Evolutionary conservation across 2,888 invertebrate genomes (phyloP), one percentile per base, ranked within the genome.

Genomic region (Dorcus hopei): DNA sequence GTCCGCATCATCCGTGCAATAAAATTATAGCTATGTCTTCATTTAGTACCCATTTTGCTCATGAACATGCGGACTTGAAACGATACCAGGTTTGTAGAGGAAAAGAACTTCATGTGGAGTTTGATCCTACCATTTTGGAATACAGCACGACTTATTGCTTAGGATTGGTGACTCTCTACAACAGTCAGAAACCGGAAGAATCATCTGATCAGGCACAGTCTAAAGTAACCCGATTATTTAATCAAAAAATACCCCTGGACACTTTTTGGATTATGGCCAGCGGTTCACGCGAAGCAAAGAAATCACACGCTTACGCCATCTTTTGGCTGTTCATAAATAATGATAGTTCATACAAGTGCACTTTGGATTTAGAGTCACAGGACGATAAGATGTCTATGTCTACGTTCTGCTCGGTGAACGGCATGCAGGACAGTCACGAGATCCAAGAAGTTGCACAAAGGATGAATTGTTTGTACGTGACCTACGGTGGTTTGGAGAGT

Each of bases 221-320:
- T 4, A 70, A 68, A 47, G 71, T 74, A 0, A 72, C 70, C 56
- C 65, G 64, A 38, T 70, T 68, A 58, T 70, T 75, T 39, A 67
- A 63, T 14, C 70, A 71, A 49, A 69, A 68, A 53, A 59, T 74
- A 4, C 73, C 74, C 1, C 49, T 73, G 8, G 70, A 69, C 52
- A 74, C 74, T 2, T 76, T 77, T 61, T 78, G 77, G 77, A 58
- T 78, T 38, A 76, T 78, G 77, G 72, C 70, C 23, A 74, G 69
- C 23, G 75, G 73, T 11, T 74, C 76, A 2, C 41, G 52, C 6
- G 70, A 72, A 52, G 61, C 61, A 38, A 66, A 64, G 40, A 56
- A 67, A 47, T 57, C 58, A 5, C 61, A 66, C 9, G 68, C 75
- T 0, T 73, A 70, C 56, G 70, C 70, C 6, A 48, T 74, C 4